Evolutionary conservation across 2,797 vertebrate genomes (phyloP), one percentile per base, ranked within the genome.

Genomic region (Microhierax caerulescens): DNA sequence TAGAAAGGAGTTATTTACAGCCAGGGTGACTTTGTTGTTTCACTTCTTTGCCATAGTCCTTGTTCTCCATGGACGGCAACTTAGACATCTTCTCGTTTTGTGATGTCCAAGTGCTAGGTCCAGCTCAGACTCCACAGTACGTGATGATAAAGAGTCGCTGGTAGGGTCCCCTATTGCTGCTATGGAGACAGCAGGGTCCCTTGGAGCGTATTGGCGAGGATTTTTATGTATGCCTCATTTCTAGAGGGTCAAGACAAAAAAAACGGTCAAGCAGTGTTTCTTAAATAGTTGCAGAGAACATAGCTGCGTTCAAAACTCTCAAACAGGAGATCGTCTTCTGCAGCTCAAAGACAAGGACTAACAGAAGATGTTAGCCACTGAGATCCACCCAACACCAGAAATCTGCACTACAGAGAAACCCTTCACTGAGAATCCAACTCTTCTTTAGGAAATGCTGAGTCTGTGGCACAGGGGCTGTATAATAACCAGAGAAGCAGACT

Each of bases 161-260:
- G 11, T 5, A 37, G 30, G 5, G 17, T 64, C 23, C 10, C 5
- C 7, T n/a, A 0, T 3, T 20, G 30, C n/a, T 73, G 32, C 11
- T 57, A 9, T 4, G 32, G 39, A 53, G 25, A 27, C 21, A 78
- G 19, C 7, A 69, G 24, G 2, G 61, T 34, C 17, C 10, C 17
- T 57, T 72, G 27, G 30, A 61, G 53, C 13, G 87, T 17, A 16
- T 7, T 39, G 45, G 17, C 12, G 32, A 16, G 18, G 27, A 39
- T n/a, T 86, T 56, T 73, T 36, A 41, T 32, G 22, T 25, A 32
- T 5, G 4, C 15, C 20, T 45, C 14, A 34, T 77, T 86, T 51
- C 56, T 51, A n/a, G 37, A 63, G 47, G 1, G 1, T 13, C 22
- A 59, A 10, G 5, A 27, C 12, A 41, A 34, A 60, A 37, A 76